Evolutionary conservation across 2,888 invertebrate species (phyloP), one percentile per base, ranked within the genome.

Genomic region (Neuroscelio doddi): DNA sequence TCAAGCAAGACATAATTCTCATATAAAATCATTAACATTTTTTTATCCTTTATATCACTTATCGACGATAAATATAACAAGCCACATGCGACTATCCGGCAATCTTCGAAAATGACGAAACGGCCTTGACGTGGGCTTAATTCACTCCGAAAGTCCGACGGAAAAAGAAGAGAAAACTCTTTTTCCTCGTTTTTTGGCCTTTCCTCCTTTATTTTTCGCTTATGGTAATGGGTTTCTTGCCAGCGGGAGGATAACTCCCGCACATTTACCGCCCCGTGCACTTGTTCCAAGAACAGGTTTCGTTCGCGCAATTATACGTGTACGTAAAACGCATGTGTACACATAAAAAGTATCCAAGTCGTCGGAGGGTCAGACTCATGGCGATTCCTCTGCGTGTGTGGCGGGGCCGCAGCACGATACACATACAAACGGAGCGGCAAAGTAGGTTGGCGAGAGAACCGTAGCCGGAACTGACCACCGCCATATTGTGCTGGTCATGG

Each of bases 401-500:
- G 12, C 36, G 5, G 12, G 15, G 36, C 5, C 36, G 12, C 8
- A 3, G 21, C 21, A 21, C 21, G 21, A 2, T 21, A 21, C 21
- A 21, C 21, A 21, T 21, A 21, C 21, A 21, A 21, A 21, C 5
- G 34, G 39, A n/a, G n/a, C 52, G 34, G 39, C 55, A 41, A 53
- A 57, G 63, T 41, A 55, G 51, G 47, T 53, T 65, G 45, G 39
- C 49, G 65, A 55, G 70, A 53, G 69, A 56, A 49, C 55, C 61
- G 59, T 51, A 72, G 64, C 68, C 73, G 68, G 75, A 79, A 80
- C 81, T 81, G 79, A 81, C 81, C 83, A 81, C 70, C 76, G 73
- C 72, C 75, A 77, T 70, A 73, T 83, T 82, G 81, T 70, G 81
- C 75, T 82, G 82, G 82, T 83, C 83, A 82, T 79, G 82, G 78